Evolutionary conservation across 2,113 vertebrate genomes (phyloP).

Genomic region (Smithornis capensis): DNA sequence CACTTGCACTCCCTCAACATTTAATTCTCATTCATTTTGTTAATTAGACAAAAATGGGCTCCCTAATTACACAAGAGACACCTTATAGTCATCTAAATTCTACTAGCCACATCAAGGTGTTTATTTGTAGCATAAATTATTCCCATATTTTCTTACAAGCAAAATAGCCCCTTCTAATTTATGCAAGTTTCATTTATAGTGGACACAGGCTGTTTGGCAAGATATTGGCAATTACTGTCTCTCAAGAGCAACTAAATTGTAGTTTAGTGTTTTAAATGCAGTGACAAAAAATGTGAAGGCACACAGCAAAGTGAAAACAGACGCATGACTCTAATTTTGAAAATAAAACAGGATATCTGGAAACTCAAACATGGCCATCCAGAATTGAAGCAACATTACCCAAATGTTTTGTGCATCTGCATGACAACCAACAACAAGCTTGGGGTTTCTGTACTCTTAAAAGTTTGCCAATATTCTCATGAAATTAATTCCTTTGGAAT

Average conservation of each 20-base stretch:
- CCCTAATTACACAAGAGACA: neutral
- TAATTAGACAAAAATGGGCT: constrained; percentile 47
- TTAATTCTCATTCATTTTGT: constrained; percentile 33
- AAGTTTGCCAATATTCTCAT: neutral
- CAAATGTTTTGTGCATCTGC: neutral
- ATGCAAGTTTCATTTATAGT: constrained; percentile 36
- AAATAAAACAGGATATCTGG: neutral
- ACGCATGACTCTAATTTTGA: neutral
- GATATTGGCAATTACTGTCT: constrained; percentile 60
- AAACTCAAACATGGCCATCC: neutral
- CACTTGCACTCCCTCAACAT: neutral
- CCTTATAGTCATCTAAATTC: neutral
- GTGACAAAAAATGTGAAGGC: constrained; percentile 16
- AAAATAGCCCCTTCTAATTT: constrained; percentile 8
- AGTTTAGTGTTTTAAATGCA: constrained; percentile 33
- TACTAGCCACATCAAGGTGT: neutral
- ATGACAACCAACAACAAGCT: neutral
- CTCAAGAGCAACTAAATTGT: constrained; percentile 59
- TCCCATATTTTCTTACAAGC: neutral
- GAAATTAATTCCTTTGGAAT: neutral
- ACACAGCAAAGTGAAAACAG: neutral
- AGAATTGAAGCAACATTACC: neutral
- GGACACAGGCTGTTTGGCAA: constrained; percentile 54
- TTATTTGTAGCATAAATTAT: constrained; percentile 41
- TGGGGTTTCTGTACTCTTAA: neutral